Evolutionary conservation across 2,113 vertebrate genomes (phyloP).

Genomic region (Gila orcuttii): DNA sequence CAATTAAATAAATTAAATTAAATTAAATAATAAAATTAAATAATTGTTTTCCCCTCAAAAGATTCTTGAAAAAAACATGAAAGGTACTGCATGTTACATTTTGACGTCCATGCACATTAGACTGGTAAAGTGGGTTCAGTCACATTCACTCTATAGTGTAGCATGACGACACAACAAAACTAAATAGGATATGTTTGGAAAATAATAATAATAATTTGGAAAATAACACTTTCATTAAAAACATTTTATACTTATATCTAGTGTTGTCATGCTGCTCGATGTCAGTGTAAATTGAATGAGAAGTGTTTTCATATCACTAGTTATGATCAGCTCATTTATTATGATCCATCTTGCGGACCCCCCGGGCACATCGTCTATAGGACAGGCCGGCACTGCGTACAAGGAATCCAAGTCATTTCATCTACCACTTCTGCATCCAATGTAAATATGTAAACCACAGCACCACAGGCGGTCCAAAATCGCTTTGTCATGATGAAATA

Average conservation of each 20-base stretch:
- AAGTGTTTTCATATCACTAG: constrained; percentile 20
- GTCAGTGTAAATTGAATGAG: not conserved
- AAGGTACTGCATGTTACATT: not conserved
- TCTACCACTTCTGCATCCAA: constrained; percentile 71
- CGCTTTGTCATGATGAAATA: constrained; percentile 74
- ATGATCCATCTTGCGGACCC: not conserved
- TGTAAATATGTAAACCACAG: constrained; percentile 71
- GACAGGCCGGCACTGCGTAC: constrained; percentile 40
- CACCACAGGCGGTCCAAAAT: constrained; percentile 73
- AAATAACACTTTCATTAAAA: not conserved
- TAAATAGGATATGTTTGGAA: not conserved
- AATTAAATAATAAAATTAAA: not conserved
- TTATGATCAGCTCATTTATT: constrained; percentile 26
- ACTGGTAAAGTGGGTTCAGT: not conserved
- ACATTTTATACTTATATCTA: not conserved
- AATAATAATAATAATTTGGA: not conserved
- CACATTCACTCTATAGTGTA: not conserved
- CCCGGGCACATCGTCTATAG: not conserved
- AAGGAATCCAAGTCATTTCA: constrained; percentile 54
- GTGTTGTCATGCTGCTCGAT: not conserved
- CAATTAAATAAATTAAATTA: not conserved
- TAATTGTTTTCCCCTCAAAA: not conserved
- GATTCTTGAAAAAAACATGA: not conserved
- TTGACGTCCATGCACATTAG: not conserved
- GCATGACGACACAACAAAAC: not conserved